These are phyloP conservation scores for Marcusenius ussheri DNA, from an alignment of 2,113 vertebrate species.

Conservation along the genomic window DNA sequence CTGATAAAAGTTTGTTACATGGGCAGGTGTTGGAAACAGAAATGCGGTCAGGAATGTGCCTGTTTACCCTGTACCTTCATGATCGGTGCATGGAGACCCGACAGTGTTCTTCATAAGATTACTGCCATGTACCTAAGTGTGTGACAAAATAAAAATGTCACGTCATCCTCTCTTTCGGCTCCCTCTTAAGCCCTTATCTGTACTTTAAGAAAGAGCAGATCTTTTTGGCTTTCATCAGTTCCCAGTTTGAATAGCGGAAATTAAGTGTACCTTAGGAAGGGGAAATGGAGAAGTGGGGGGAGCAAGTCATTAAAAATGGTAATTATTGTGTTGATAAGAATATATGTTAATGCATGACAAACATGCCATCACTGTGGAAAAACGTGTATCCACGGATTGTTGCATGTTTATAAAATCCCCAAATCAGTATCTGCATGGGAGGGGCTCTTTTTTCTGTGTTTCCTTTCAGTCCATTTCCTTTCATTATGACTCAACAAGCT, in stretches of 20 bases:
- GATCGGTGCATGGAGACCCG: not conserved
- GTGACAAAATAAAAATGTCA: not conserved
- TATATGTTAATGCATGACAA: not conserved
- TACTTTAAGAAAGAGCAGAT: not conserved
- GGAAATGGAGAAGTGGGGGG: not conserved
- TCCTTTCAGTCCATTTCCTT: not conserved
- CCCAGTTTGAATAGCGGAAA: not conserved
- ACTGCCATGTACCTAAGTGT: not conserved
- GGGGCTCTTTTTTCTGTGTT: not conserved
- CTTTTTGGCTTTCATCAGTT: not conserved
- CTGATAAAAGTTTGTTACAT: not conserved
- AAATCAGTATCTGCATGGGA: not conserved
- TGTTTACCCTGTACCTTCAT: not conserved
- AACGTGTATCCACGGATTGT: not conserved
- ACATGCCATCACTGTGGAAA: not conserved
- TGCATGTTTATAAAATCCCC: not conserved
- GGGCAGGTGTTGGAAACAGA: not conserved
- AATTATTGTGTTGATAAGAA: slow-evolving; percentile 4
- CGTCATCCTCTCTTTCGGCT: not conserved
- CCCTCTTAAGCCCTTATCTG: not conserved
- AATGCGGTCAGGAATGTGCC: not conserved
- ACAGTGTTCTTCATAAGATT: not conserved
- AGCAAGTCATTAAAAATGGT: not conserved
- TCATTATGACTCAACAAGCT: not conserved
- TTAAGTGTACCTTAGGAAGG: not conserved